These are phyloP conservation scores for Sphaerophoria taeniata DNA, from an alignment of 2,888 invertebrate species.

Conservation along the genomic window DNA sequence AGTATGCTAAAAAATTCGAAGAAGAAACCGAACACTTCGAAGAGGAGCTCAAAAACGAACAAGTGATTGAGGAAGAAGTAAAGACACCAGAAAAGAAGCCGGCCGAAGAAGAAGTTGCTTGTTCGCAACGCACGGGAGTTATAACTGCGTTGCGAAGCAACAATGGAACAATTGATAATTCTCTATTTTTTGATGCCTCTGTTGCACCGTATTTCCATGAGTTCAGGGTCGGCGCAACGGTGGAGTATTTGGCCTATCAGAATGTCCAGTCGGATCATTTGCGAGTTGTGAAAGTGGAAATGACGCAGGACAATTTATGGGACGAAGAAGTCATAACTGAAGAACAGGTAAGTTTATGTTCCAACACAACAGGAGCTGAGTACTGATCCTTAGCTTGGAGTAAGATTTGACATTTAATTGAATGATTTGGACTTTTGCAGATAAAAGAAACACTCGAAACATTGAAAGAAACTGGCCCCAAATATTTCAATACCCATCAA, in stretches of 20 bases:
- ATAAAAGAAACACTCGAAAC: slow-evolving; percentile 76
- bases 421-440: slow-evolving; percentile 64
- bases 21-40: slow-evolving; percentile 83
- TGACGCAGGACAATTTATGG: slow-evolving; percentile 84
- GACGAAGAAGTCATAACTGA: slow-evolving; percentile 82
- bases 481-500: slow-evolving; percentile 78
- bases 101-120: slow-evolving; percentile 29
- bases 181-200: slow-evolving; percentile 84
- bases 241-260: slow-evolving; percentile 85
- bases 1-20: slow-evolving; percentile 82
- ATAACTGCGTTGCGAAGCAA: slow-evolving; percentile 85
- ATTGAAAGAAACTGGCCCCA: slow-evolving; percentile 75
- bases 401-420: too few species aligned
- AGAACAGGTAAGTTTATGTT: slow-evolving; percentile 77
- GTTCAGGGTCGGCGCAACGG: slow-evolving; percentile 84
- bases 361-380: too few species aligned
- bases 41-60: slow-evolving; percentile 76
- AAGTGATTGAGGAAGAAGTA: slow-evolving; percentile 65
- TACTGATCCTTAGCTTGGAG: too few species aligned
- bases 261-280: slow-evolving; percentile 82
- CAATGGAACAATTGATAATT: slow-evolving; percentile 86
- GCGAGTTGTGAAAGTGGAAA: slow-evolving; percentile 85
- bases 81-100: background rate
- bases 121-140: slow-evolving; percentile 82
- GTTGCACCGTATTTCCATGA: slow-evolving; percentile 77